Base-by-base conservation (phyloP, 2,888 invertebrate species). In the Cactoblastis cactorum region DNA sequence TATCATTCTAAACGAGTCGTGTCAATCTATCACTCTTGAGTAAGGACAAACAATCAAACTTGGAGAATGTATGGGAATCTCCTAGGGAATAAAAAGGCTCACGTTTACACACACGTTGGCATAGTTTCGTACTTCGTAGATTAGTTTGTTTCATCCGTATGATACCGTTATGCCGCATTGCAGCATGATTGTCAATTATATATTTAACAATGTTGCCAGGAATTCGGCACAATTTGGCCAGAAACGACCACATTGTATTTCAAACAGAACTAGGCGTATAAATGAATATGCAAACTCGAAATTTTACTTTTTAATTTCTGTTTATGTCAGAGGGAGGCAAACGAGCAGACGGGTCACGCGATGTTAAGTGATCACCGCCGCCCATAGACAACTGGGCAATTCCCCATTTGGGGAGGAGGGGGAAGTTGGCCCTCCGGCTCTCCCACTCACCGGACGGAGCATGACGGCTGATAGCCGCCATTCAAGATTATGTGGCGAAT, bases 141-240 rank as follows among this genome's bases (percentile, higher is more conserved):
- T 35, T 35, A 35, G 24, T 24, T n/a, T n/a, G n/a, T n/a, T n/a
- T 14, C 22, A 14, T 9, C 1, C 14, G 12, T 8, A 24, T 14
- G 12, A 15, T 17, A 24, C 28, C 14, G 37, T 8, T 37, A 11
- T 37, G 37, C 28, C 43, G 43, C 43, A 43, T 6, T 43, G 43
- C 43, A 43, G 43, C 17, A 28, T 32, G 28, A 28, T 43, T 17
- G 43, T 43, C 43, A 28, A 28, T 43, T 43, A 15, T 14, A 43
- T 43, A 43, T 43, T 43, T 43, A 15, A 43, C 43, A 43, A 28
- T 28, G 41, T 28, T 14, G 41, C 22, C 15, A 28, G 28, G 28
- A 43, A 43, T 43, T 14, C 17, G 28, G 17, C 28, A 28, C 28
- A 11, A 43, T 43, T 43, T 17, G 28, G 41, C 41, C n/a, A 28